Evolutionary conservation across 2,888 invertebrate genomes (phyloP).

Genomic region (Ornithoptera alexandrae): DNA sequence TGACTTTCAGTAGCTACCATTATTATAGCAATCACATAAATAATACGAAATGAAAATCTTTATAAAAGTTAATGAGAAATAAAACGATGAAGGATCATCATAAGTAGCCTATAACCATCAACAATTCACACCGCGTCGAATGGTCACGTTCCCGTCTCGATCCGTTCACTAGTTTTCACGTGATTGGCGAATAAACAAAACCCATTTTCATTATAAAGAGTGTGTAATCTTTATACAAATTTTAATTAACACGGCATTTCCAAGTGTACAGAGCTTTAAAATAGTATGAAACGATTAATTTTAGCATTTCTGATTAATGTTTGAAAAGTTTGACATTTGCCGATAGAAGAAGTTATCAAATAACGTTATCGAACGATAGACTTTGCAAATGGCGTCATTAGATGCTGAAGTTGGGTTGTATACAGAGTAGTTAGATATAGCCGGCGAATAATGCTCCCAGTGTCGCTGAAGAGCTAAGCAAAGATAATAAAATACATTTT

Average conservation of each 20-base stretch:
- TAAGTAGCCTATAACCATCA: too few species aligned
- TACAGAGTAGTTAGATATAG: background rate
- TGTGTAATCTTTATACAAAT: background rate
- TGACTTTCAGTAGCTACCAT: too few species aligned
- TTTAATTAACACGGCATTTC: background rate
- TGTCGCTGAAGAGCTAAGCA: too few species aligned
- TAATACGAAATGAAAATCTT: too few species aligned
- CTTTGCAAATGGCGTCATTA: background rate
- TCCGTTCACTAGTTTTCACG: too few species aligned
- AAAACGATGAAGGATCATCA: too few species aligned
- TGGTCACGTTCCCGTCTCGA: too few species aligned
- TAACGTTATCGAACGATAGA: background rate
- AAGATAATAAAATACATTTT: too few species aligned
- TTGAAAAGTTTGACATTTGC: background rate
- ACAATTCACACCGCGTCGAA: too few species aligned
- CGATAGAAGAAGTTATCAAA: conserved; percentile 1
- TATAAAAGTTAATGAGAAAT: too few species aligned
- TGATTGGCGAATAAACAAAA: too few species aligned
- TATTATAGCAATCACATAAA: too few species aligned
- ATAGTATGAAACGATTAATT: background rate
- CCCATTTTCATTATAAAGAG: background rate
- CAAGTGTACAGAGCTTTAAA: background rate
- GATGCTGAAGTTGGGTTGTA: background rate
- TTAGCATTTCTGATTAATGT: background rate
- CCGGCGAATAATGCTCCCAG: background rate